Conservation (phyloP, 2,797 vertebrate species). For the Danio jaintianensis region DNA sequence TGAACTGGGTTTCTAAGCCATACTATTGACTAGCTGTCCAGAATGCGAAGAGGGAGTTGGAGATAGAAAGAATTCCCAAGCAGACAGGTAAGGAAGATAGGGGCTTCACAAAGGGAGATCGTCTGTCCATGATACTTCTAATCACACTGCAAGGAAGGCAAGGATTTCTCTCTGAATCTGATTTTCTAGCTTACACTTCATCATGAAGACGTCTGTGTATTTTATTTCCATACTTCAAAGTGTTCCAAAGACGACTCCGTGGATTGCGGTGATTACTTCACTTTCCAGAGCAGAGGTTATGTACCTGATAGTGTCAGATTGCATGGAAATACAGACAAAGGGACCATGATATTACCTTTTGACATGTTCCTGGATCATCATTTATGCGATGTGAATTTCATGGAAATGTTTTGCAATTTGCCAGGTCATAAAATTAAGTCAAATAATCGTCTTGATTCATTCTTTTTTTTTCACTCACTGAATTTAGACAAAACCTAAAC, state of each 20-base stretch:
- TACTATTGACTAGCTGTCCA: constrained; percentile 87
- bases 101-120: constrained; percentile 57
- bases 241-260: constrained; percentile 7
- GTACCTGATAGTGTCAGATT: background rate
- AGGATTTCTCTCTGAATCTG: constrained; percentile 21
- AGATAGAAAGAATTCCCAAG: constrained; percentile 52
- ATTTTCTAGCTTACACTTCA: constrained; percentile 17
- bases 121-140: constrained; percentile 46
- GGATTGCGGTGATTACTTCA: background rate
- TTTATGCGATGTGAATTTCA: no score
- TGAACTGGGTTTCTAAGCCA: constrained; percentile 78
- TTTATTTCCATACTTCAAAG: constrained; percentile 32
- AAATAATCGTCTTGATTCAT: no score
- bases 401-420: no score
- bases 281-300: background rate
- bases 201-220: constrained; percentile 13
- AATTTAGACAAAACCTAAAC: no score
- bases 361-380: background rate
- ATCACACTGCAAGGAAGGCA: constrained; percentile 13
- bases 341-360: background rate
- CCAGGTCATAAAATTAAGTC: no score
- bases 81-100: constrained; percentile 56
- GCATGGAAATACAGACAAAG: background rate
- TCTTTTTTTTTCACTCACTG: no score
- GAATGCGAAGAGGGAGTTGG: constrained; percentile 52